Conservation (phyloP, 2,888 invertebrate genomes). For the Macrosiphum euphorbiae region DNA sequence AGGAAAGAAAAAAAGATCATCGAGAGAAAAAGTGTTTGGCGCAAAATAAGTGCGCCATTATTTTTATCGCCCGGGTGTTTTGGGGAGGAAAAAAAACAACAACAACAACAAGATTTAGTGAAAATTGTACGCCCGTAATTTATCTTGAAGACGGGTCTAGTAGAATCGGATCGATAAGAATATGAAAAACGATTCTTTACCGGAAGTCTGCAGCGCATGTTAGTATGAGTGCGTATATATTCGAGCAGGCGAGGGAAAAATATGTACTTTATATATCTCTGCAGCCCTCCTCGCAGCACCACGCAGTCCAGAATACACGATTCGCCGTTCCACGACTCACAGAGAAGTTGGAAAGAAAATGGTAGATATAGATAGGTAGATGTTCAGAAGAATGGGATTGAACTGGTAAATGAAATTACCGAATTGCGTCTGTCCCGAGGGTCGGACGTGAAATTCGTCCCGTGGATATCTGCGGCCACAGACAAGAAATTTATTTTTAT, state of each 20-base stretch:
- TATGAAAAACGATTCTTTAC: constrained; percentile 60
- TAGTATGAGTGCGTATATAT: neutral
- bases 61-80: constrained; percentile 55
- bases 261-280: constrained; percentile 3
- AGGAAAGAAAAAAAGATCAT: neutral
- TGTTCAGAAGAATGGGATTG: neutral
- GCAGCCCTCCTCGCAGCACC: neutral
- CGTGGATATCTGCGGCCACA: neutral
- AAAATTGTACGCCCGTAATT: constrained; percentile 57
- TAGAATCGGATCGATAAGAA: constrained; percentile 58
- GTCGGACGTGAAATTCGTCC: neutral
- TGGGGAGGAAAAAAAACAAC: neutral
- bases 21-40: constrained; percentile 48
- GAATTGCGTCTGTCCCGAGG: neutral
- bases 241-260: neutral
- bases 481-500: neutral
- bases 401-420: neutral
- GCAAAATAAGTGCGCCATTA: constrained; percentile 63
- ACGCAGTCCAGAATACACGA: neutral
- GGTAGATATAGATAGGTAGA: neutral
- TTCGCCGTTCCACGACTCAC: neutral
- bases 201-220: constrained; percentile 3
- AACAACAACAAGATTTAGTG: constrained; percentile 47
- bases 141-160: constrained; percentile 50
- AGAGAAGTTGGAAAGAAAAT: neutral